Base-by-base conservation (phyloP, 2,888 invertebrate genomes). In the Xanthia icteritia region DNA sequence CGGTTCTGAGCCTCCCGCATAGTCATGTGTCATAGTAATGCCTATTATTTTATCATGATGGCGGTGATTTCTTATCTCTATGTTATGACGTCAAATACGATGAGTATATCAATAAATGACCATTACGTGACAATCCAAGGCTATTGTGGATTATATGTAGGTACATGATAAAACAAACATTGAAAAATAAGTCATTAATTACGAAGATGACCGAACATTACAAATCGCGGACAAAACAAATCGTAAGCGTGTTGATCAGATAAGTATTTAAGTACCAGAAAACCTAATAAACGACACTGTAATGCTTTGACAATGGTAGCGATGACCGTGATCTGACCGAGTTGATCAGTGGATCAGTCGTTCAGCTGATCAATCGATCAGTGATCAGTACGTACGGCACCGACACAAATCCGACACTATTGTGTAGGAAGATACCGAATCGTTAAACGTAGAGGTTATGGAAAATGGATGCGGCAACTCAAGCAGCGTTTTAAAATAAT, bases 381-480 rank as follows among this genome's bases (percentile, higher is more conserved):
- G 74, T 73, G 73, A 66, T 80, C 75, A 78, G 60, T 64, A 31
- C 61, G 78, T 58, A 56, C 66, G 27, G 58, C 20, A 83, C 81
- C 68, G 83, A 87, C 85, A 84, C 76, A 83, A 83, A 89, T 85
- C 85, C 61, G 82, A 80, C 81, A 86, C 76, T 56, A 82, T 81
- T 84, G 77, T 86, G 67, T 78, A 51, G 11, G 39, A 15, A 36
- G 68, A 56, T 60, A 77, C 45, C 39, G 76, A 64, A 58, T 58
- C 9, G 6, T 48, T 11, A 23, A 15, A 9, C 36, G 5, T 15
- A 8, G 61, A 72, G 2, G 36, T 39, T 5, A 11, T 56, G 17
- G 0, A 51, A 13, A 60, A 58, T 78, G 69, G 84, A 87, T 81
- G 63, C 63, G 87, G 78, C 27, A 82, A 23, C 1, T 23, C 2